phyloP scores from a whole-genome alignment of 2,888 invertebrate genomes.

The Flexamia atlantica region DNA sequence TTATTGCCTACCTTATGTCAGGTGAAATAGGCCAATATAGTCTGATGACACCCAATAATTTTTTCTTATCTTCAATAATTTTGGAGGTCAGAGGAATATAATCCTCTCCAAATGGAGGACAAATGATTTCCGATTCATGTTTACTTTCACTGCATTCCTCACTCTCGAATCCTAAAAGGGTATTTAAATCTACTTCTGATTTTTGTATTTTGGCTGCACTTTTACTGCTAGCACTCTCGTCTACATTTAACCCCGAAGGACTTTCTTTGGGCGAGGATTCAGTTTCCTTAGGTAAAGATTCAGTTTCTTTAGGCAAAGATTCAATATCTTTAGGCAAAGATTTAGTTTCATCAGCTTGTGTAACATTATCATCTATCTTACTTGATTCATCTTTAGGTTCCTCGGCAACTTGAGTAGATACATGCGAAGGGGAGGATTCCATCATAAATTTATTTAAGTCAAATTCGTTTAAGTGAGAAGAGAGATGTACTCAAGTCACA shows the following conservation, averaged over 20 bases:
- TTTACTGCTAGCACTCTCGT: neutral
- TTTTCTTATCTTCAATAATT: constrained; percentile 45
- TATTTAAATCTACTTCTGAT: constrained; percentile 37
- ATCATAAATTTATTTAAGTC: neutral
- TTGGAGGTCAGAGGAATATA: constrained; percentile 13
- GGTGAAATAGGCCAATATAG: constrained; percentile 30
- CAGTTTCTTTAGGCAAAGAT: constrained; percentile 2
- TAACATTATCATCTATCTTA: neutral
- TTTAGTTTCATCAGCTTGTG: neutral
- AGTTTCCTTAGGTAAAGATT: neutral
- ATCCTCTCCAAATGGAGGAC: constrained; percentile 29
- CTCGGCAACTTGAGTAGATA: neutral
- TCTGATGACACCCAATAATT: constrained; percentile 24
- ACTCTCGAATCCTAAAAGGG: constrained; percentile 26
- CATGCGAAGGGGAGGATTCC: neutral
- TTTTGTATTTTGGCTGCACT: neutral
- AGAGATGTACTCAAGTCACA: neutral
- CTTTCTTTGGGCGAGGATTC: neutral
- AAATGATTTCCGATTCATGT: constrained; percentile 15
- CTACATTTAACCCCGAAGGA: neutral
- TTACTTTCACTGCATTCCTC: constrained; percentile 31
- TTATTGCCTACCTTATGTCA: constrained; percentile 12
- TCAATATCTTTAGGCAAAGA: neutral
- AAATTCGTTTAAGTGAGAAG: neutral
- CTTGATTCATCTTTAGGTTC: neutral